Percentiles rank a stretch among this genome's conserved stretches.
phyloP scores from a whole-genome alignment of 2,113 vertebrate genomes.

The Etheostoma spectabile region DNA sequence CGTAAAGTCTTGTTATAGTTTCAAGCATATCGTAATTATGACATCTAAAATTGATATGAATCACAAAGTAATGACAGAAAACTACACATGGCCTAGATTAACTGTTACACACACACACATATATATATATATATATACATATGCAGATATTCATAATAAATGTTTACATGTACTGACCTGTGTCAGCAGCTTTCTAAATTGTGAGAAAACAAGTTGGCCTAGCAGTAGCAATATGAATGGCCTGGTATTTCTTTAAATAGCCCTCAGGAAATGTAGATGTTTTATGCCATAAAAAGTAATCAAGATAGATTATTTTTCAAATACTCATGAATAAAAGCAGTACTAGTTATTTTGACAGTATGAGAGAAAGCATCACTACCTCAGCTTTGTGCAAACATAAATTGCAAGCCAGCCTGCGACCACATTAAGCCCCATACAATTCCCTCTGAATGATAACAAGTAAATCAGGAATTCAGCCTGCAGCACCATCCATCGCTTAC shows the following conservation, averaged over 20 bases:
- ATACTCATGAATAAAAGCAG: conserved; percentile 33
- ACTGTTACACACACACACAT: not conserved
- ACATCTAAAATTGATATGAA: not conserved
- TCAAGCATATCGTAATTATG: not conserved
- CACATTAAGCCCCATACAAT: conserved; percentile 33
- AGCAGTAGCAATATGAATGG: not conserved
- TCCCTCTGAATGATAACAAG: conserved; percentile 60
- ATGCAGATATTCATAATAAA: not conserved
- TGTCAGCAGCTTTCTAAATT: not conserved
- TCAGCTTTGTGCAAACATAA: conserved; percentile 51
- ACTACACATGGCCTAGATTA: not conserved
- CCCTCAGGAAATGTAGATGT: not conserved
- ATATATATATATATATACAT: too few species aligned
- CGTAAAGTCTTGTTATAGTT: not conserved
- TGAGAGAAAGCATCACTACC: conserved; percentile 17
- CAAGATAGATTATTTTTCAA: conserved; percentile 4
- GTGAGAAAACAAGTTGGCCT: not conserved
- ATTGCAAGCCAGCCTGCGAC: conserved; percentile 39
- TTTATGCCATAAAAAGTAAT: conserved; percentile 15
- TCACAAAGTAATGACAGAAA: not conserved
- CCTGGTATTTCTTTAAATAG: not conserved
- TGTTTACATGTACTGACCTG: not conserved
- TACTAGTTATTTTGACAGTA: conserved; percentile 16
- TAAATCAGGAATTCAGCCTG: conserved; percentile 49
- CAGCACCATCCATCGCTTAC: conserved; percentile 37